These are phyloP conservation scores for Hydropsyche betteni DNA, from an alignment of 2,888 invertebrate species.

Conservation along the genomic window DNA sequence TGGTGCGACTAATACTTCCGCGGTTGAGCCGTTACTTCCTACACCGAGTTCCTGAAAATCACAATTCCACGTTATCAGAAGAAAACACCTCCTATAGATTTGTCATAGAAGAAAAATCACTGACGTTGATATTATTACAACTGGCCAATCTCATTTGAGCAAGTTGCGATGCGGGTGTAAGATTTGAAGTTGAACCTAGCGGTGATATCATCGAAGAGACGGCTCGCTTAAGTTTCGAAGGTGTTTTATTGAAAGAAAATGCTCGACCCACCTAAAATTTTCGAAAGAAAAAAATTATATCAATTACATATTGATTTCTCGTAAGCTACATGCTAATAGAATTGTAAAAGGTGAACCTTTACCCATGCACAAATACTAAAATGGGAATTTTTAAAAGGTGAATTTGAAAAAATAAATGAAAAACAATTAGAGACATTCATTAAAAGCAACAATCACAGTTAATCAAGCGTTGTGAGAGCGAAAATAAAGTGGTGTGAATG, in stretches of 20 bases:
- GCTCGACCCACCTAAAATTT: conserved; percentile 81
- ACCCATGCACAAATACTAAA: too few relatives aligned
- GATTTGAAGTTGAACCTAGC: conserved; percentile 84
- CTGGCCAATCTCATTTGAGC: conserved; percentile 87
- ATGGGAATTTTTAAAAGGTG: too few relatives aligned
- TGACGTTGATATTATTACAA: conserved; percentile 86
- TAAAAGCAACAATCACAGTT: conserved; percentile 13
- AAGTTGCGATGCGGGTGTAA: conserved; percentile 84
- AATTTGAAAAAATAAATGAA: too few relatives aligned
- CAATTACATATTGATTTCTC: too few relatives aligned
- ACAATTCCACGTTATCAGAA: not conserved
- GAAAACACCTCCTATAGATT: not conserved
- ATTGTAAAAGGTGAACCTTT: too few relatives aligned
- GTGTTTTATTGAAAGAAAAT: conserved; percentile 95
- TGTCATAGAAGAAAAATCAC: conserved; percentile 54
- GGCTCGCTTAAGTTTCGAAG: conserved; percentile 90
- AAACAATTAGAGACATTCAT: too few relatives aligned
- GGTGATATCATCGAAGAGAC: conserved; percentile 95
- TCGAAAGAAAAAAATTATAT: not conserved
- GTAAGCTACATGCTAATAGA: too few relatives aligned
- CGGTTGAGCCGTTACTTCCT: conserved; percentile 60
- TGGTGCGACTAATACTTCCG: conserved; percentile 75
- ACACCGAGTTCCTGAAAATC: conserved; percentile 77
- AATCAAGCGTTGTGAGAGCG: not conserved
- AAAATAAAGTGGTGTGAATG: too few relatives aligned